Conservation (phyloP, 2,888 invertebrate species). For the Mesochorus sp. region DNA sequence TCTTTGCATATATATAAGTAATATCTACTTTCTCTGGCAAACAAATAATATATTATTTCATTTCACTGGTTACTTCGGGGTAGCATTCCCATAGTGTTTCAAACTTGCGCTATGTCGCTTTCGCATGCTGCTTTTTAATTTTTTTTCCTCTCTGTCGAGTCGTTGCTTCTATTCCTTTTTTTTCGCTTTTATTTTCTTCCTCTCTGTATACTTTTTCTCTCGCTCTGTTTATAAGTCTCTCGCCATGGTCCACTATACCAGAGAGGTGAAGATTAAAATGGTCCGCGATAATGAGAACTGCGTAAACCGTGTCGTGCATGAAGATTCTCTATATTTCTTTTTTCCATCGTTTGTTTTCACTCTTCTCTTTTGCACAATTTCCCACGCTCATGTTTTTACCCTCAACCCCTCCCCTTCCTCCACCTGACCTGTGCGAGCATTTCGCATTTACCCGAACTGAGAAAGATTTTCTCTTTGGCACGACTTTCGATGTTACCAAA, state of each 20-base stretch:
- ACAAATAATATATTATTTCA: conserved; percentile 75
- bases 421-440: conserved; percentile 14
- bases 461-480: conserved; percentile 4
- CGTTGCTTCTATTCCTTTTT: conserved; percentile 38
- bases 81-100: conserved; percentile 12
- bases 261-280: conserved; percentile 75
- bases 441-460: conserved; percentile 19
- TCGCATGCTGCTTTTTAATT: not conserved
- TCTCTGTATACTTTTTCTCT: conserved; percentile 28
- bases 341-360: conserved; percentile 40
- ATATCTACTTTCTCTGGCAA: conserved; percentile 16
- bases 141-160: conserved; percentile 33
- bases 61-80: conserved; percentile 66
- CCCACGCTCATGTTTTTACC: conserved; percentile 4
- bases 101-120: conserved; percentile 50
- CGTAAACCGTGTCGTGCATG: conserved; percentile 58
- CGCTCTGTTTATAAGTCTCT: conserved; percentile 66
- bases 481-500: conserved; percentile 26
- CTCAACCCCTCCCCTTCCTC: not conserved
- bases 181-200: conserved; percentile 1
- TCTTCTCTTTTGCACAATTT: conserved; percentile 40
- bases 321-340: conserved; percentile 13
- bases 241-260: conserved; percentile 35
- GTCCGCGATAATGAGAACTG: conserved; percentile 75
- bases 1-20: not conserved